These are phyloP conservation scores for Saccostrea glomerata DNA, from an alignment of 1,140 invertebrate species.

Conservation along the genomic window DNA sequence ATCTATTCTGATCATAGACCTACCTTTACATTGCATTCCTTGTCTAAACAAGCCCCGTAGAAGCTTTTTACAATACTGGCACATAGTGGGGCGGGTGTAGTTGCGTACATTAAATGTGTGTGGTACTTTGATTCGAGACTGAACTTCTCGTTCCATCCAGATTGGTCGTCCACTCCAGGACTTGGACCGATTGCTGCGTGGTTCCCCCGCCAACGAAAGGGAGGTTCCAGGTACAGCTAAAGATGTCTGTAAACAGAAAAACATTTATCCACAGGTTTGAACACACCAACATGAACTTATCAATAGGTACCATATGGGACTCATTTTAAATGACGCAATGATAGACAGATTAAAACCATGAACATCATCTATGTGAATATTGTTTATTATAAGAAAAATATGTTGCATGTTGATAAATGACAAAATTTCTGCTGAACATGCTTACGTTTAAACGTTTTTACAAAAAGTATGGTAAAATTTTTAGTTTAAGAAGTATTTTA, in stretches of 20 bases:
- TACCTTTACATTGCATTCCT: slow-evolving; percentile 94
- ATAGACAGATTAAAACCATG: background rate
- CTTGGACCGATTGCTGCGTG: slow-evolving; percentile 82
- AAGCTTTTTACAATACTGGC: slow-evolving; percentile 96
- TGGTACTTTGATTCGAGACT: slow-evolving; percentile 87
- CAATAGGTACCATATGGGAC: background rate
- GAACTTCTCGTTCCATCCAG: slow-evolving; percentile 88
- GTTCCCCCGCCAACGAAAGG: slow-evolving; percentile 60
- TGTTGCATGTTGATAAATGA: too few relatives aligned
- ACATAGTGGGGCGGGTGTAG: slow-evolving; percentile 97
- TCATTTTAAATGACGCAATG: background rate
- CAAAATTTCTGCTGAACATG: too few relatives aligned
- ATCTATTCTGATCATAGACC: background rate
- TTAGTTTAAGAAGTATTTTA: too few relatives aligned
- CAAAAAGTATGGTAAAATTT: too few relatives aligned
- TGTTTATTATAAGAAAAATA: too few relatives aligned
- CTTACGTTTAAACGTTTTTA: too few relatives aligned
- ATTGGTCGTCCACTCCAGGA: slow-evolving; percentile 87
- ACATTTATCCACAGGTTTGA: background rate
- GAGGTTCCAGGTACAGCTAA: slow-evolving; percentile 66
- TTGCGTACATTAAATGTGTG: slow-evolving; percentile 89
- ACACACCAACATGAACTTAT: too few relatives aligned
- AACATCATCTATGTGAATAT: background rate
- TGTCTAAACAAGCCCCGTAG: slow-evolving; percentile 97
- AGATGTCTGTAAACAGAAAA: slow-evolving; percentile 62